Evolutionary conservation across 2,113 vertebrate species (phyloP), one percentile per base, ranked within the genome.

Genomic region (Perca schrenkii): DNA sequence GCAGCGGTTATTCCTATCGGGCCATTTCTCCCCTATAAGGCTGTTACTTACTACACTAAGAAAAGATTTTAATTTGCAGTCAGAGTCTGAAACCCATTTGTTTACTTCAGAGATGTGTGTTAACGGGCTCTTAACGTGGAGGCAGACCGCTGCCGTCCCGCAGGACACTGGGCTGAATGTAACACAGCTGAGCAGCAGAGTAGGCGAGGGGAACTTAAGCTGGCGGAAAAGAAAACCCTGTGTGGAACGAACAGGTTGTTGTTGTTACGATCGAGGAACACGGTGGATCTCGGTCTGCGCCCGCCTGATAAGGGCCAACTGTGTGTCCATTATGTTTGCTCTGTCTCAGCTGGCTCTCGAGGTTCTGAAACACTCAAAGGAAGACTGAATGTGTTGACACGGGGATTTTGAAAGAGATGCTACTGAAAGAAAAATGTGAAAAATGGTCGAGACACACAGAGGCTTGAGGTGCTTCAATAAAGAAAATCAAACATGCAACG

Each of bases 1-100:
- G 82, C 72, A 57, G 10, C 19, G 21, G 25, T 77, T 82, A 70
- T 79, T 79, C 74, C 84, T 83, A 1, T 16, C 10, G 73, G 89
- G 19, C 43, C 67, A 2, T 77, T 87, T 86, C 69, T 79, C 83
- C 68, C 49, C 62, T 77, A 74, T 83, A 74, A 87, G 68, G 40
- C 74, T 49, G 21, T 47, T 82, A 64, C 65, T 34, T 34, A 34
- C 74, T 86, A 87, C 54, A 43, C 34, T 2, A 56, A 85, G 74
- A 90, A 87, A 87, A 82, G 74, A 85, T 85, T 90, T 78, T 82
- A 84, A 86, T 89, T 89, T 89, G 78, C 75, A 75, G 78, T 11
- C 46, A 1, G 36, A 80, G 49, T 87, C 83, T 81, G 79, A 86
- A 72, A 89, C 84, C 85, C 77, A 82, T 86, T 91, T 91, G 91